Evolutionary conservation across 2,797 vertebrate species (phyloP), one percentile per base, ranked within the genome.

Genomic region (Lophius americanus): DNA sequence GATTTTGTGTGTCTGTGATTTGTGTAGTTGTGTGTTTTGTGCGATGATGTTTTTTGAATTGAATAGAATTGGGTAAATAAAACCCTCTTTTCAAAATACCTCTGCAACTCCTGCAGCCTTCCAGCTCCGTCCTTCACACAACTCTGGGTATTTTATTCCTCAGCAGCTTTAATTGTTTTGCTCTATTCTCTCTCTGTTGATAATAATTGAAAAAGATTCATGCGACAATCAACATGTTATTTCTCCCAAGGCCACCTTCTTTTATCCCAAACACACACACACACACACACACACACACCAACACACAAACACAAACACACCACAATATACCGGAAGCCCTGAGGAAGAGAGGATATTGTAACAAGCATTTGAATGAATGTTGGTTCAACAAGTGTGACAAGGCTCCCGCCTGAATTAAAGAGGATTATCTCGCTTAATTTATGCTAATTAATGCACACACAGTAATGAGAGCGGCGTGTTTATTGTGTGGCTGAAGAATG

Each of bases 371-470:
- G 43, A 70, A 84, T 86, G 82, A 85, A 87, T 79, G 79, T 83
- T 85, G 71, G 84, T 80, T 77, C 85, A 88, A 91, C 88, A 91
- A 92, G 88, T 88, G 86, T 90, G 84, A 89, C 83, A 68, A 74
- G 70, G 75, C 67, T 84, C 80, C 82, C 50, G 83, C 63, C 86
- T 90, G 84, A 88, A 90, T 90, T 88, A 75, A 85, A 75, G 78
- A 68, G 85, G 85, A 91, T 92, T 90, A 91, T 87, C 84, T 73
- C 62, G 70, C 65, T 77, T 90, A 89, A 92, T 89, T 84, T 91
- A 93, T 94, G 92, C 65, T 89, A 92, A 94, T 92, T n/a, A 82
- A 90, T 90, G 88, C 90, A 51, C 78, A 85, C 60, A 12, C 70
- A 77, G 82, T 86, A 89, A 88, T 65, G 68, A 86, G 83, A 82